These are phyloP conservation scores for Orestias chungarensis DNA, from an alignment of 2,797 vertebrate genomes.

Conservation along the genomic window DNA sequence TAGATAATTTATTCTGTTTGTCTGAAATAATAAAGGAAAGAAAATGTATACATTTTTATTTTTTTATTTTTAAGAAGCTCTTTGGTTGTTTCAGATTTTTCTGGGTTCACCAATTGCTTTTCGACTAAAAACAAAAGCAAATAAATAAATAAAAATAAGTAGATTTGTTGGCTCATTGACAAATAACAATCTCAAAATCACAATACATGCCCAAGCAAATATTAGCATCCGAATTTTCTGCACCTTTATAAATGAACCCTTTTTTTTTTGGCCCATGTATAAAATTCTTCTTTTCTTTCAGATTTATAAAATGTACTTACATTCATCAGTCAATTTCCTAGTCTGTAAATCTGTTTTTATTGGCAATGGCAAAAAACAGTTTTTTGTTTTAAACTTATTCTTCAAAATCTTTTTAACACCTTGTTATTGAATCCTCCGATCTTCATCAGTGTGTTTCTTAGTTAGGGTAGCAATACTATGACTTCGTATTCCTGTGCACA, in stretches of 20 bases:
- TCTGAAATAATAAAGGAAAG: constrained; percentile 51
- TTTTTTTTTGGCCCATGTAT: neutral
- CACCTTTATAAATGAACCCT: constrained; percentile 6
- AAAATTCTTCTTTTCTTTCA: no score
- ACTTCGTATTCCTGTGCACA: neutral
- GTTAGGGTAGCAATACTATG: neutral
- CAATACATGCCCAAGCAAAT: no score
- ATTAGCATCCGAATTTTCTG: neutral
- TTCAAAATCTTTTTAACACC: neutral
- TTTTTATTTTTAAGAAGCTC: neutral
- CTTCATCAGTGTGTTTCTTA: neutral
- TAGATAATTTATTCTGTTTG: constrained; percentile 5
- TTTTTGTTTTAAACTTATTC: neutral
- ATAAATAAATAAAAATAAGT: no score
- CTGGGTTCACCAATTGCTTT: neutral
- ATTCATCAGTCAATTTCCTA: no score
- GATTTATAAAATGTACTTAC: no score
- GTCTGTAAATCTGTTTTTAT: no score
- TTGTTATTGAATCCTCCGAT: constrained; percentile 12
- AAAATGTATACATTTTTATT: no score
- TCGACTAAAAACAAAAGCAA: neutral
- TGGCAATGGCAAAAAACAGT: no score
- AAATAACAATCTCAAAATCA: no score
- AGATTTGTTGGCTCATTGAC: no score
- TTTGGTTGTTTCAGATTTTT: neutral